A percentile compares a stretch with the other conserved stretches of the same genome.
Evolutionary conservation across 2,797 vertebrate genomes (phyloP).

Genomic region (Tragopan temminckii): DNA sequence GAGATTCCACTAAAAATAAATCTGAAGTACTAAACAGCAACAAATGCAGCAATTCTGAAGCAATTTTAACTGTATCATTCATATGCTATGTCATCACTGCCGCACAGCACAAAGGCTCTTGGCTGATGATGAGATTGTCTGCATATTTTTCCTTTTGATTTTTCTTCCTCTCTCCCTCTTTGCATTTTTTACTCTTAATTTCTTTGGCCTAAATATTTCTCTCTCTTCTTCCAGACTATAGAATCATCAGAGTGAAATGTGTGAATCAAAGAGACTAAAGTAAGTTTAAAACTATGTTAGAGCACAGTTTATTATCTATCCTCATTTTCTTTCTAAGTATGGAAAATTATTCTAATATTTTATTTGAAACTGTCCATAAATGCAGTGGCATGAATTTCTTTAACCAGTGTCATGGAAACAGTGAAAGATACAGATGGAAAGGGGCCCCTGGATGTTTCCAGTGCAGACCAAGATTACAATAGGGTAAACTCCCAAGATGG

Average conservation of each 20-base stretch:
- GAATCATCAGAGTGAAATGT: not conserved
- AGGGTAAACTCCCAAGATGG: not conserved
- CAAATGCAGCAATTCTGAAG: not conserved
- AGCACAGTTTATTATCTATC: not conserved
- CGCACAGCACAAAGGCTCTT: not conserved
- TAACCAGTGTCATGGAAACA: not conserved
- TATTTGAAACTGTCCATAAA: not conserved
- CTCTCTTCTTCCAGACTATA: not conserved
- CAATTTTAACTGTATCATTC: not conserved
- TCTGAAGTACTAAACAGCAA: not conserved
- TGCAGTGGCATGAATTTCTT: not conserved
- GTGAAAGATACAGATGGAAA: not conserved
- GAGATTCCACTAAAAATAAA: not conserved
- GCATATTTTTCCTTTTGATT: not conserved
- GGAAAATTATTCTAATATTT: not conserved
- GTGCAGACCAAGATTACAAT: not conserved
- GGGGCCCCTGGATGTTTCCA: not conserved
- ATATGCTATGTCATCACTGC: not conserved
- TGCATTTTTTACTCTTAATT: not conserved
- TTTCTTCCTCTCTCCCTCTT: not conserved
- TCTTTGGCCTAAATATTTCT: not conserved
- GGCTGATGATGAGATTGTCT: not conserved
- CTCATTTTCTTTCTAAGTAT: not conserved
- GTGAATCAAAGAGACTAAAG: not conserved
- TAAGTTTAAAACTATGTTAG: not conserved